Base-by-base conservation (phyloP, 1,140 invertebrate genomes). In the Neotoxoptera formosana region DNA sequence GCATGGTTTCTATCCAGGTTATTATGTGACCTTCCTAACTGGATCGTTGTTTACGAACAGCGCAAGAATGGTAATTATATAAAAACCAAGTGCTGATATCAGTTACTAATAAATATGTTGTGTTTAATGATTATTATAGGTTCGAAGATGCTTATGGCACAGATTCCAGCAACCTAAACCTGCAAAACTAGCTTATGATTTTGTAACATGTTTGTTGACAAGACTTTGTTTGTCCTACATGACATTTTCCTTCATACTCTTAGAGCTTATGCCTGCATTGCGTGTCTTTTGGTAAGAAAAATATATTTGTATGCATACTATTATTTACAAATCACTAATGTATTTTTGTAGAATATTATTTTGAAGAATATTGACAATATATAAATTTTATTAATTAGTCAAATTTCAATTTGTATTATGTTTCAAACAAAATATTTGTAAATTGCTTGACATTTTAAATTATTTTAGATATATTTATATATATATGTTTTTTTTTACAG, bases 1-100 rank as follows among this genome's bases (percentile, higher is more conserved):
- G 99, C 99, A 99, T 96, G 99, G 98, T 93, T 99, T 99, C 95
- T 98, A 99, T 96, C 98, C 98, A 14, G 99, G 99, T 25, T 99
- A 99, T 96, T 99, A 99, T 95, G 95, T 99, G 67, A 99, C 98
- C 2, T 99, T 99, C 95, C 96, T 98, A 48, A 97, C 96, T 48
- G 98, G 97, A 25, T 98, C 98, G 0, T 94, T 99, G 4, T 97
- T 99, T 94, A 99, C 98, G 7, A 96, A 97, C 90, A 97, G 97
- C 36, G 97, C 98, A 48, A 96, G 99, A 96, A 96, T 96, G 93
- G 98, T 98, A 96, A 96, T 95, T 95, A 91, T 88, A 86, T 30
- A n/a, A 21, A 88, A 60, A 76, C 14, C 30, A 17, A 11, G 0
- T 76, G 60, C 7, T 67, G 17, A n/a, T n/a, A n/a, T 76, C n/a